Percentiles rank a stretch among this genome's conserved stretches.
These are phyloP conservation scores for Catharus fuscescens DNA, from an alignment of 2,113 vertebrate genomes.

Conservation along the genomic window DNA sequence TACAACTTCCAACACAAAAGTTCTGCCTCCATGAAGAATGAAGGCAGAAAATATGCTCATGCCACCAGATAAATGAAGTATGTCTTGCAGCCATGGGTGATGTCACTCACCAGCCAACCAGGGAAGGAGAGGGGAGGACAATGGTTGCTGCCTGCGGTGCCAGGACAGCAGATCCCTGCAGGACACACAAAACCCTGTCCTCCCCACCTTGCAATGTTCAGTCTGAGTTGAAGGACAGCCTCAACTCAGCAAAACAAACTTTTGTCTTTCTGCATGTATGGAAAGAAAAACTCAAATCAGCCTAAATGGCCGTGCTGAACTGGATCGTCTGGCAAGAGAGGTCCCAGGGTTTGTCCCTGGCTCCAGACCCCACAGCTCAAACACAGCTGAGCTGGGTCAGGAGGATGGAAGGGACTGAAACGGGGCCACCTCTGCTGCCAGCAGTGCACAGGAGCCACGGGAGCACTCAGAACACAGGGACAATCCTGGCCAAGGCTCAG, in stretches of 20 bases:
- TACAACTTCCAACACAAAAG: not conserved
- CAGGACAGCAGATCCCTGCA: not conserved
- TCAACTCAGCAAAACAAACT: not conserved
- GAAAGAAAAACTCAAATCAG: not conserved
- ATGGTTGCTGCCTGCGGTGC: not conserved
- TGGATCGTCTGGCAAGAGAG: not conserved
- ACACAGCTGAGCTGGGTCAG: not conserved
- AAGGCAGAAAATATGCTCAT: not conserved
- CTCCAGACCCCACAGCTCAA: not conserved
- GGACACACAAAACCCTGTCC: not conserved
- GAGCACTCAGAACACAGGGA: fast-evolving
- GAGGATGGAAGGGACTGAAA: not conserved
- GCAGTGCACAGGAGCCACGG: fast-evolving
- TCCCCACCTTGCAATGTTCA: not conserved
- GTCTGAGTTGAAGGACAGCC: not conserved
- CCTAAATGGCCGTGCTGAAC: not conserved
- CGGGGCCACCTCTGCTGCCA: not conserved
- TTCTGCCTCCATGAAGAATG: not conserved
- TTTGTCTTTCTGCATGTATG: not conserved
- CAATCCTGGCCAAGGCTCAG: not conserved
- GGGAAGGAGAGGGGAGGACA: not conserved
- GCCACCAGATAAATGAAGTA: not conserved
- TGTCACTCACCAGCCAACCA: not conserved
- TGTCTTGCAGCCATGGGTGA: not conserved
- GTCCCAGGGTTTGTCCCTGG: not conserved